These are phyloP conservation scores for Idaea dimidiata DNA, from an alignment of 2,888 invertebrate genomes.

Conservation along the genomic window DNA sequence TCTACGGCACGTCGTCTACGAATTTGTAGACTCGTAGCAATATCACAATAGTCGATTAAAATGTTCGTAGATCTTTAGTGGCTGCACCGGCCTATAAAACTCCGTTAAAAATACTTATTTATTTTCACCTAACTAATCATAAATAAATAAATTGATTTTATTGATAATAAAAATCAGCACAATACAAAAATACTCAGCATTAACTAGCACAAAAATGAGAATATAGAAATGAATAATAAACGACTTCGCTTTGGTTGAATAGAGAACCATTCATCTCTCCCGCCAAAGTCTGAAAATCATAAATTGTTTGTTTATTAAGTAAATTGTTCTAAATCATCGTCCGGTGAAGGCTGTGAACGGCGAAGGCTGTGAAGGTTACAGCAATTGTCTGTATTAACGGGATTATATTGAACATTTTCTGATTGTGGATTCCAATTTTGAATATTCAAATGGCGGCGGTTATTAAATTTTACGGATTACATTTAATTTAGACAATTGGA, in stretches of 20 bases:
- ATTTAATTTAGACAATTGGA: constrained; percentile 37
- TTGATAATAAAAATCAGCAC: no score
- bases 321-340: background rate
- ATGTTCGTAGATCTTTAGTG: no score
- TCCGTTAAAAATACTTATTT: no score
- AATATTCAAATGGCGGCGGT: constrained; percentile 46
- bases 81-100: no score
- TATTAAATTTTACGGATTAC: constrained; percentile 44
- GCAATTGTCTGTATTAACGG: constrained; percentile 18
- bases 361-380: background rate
- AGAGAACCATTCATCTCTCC: background rate
- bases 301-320: background rate
- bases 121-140: no score
- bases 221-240: background rate
- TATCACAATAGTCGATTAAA: no score
- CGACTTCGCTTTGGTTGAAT: background rate
- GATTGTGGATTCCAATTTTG: constrained; percentile 36
- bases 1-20: background rate
- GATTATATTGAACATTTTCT: constrained; percentile 41
- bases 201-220: no score
- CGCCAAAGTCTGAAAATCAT: background rate
- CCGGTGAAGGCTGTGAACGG: background rate
- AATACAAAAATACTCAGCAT: no score
- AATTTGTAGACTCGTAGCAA: background rate
- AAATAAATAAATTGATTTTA: no score